Evolutionary conservation across 2,888 invertebrate genomes (phyloP).

Genomic region (Polyommatus icarus): DNA sequence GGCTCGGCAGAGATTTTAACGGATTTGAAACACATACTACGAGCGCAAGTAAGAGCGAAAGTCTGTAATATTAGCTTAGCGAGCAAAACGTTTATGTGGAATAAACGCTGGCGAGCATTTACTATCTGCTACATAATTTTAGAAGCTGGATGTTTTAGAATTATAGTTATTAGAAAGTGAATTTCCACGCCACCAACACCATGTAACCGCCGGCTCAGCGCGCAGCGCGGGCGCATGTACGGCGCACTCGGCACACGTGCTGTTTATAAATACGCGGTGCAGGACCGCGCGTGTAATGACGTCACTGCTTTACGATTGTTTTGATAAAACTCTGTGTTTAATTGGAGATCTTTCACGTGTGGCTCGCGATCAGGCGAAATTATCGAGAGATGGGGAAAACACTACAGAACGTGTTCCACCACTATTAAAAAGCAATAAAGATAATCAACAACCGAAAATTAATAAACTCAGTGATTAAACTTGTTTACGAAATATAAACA

Average conservation of each 20-base stretch:
- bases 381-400: neutral
- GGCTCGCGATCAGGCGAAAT: neutral
- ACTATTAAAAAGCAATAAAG: conserved; percentile 15
- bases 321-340: conserved; percentile 42
- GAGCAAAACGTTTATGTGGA: neutral
- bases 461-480: conserved; percentile 2
- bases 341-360: conserved; percentile 3
- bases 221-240: conserved; percentile 7
- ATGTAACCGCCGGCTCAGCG: neutral
- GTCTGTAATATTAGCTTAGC: neutral
- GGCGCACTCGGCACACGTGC: conserved; percentile 72
- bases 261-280: conserved; percentile 72
- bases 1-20: neutral
- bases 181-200: conserved; percentile 14
- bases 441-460: neutral
- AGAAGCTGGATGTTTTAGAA: conserved; percentile 1
- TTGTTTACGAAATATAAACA: conserved; percentile 7
- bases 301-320: conserved; percentile 52
- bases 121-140: neutral
- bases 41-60: neutral
- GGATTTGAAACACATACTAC: neutral
- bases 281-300: conserved; percentile 67
- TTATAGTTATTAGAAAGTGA: conserved; percentile 12
- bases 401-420: neutral
- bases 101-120: neutral